Percentiles rank a stretch among this genome's conserved stretches.
These are phyloP conservation scores for Sussaba pulchella DNA, from an alignment of 2,888 invertebrate species.

Conservation along the genomic window DNA sequence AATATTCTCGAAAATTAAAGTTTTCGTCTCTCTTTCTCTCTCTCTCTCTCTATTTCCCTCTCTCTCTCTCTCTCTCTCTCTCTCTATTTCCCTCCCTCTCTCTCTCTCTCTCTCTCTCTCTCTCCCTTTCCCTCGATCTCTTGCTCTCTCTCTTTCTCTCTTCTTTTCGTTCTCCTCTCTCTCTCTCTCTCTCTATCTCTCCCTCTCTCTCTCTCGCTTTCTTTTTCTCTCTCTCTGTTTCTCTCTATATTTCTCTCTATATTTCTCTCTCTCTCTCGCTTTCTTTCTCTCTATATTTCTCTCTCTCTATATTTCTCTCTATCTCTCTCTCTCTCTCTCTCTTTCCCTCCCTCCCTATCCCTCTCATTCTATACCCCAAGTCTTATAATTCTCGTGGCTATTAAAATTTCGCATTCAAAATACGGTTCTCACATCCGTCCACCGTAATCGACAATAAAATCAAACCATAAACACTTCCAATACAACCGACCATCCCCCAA, in stretches of 20 bases:
- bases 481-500: not conserved
- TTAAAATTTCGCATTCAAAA: not conserved
- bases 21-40: not conserved
- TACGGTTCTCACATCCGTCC: not conserved
- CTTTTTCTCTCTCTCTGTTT: not conserved
- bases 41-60: not conserved
- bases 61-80: too few relatives aligned
- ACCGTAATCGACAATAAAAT: not conserved
- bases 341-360: not conserved
- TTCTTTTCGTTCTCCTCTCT: too few relatives aligned
- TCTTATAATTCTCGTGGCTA: not conserved
- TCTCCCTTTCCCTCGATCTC: not conserved
- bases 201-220: too few relatives aligned
- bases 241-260: not conserved
- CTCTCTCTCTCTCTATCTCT: too few relatives aligned
- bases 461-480: not conserved
- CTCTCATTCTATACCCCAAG: too few relatives aligned
- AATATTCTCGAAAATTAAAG: conserved; percentile 28
- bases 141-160: too few relatives aligned
- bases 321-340: too few relatives aligned
- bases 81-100: too few relatives aligned
- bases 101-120: too few relatives aligned
- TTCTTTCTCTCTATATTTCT: too few relatives aligned
- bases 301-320: too few relatives aligned
- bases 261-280: too few relatives aligned